A percentile compares a stretch with the other conserved stretches of the same genome.
phyloP scores from a whole-genome alignment of 2,113 vertebrate species.

The Scytalopus superciliaris region DNA sequence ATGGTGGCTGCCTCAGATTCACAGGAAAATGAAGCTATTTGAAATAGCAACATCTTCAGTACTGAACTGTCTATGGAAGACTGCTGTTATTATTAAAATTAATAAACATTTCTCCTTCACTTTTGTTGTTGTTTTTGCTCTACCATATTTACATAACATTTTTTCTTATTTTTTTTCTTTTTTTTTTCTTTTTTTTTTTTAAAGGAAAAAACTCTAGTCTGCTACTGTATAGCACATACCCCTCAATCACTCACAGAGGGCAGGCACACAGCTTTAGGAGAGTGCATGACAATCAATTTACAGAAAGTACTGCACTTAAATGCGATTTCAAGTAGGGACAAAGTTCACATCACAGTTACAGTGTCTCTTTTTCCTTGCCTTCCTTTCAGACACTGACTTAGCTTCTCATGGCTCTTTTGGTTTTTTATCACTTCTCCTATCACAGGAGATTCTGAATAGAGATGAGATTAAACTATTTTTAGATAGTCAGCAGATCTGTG shows the following conservation, averaged over 20 bases:
- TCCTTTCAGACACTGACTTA: background rate
- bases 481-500: background rate
- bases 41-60: background rate
- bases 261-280: background rate
- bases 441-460: background rate
- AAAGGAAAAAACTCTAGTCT: background rate
- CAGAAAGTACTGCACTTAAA: conserved; percentile 1
- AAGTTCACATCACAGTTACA: background rate
- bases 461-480: conserved; percentile 38
- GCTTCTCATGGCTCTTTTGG: background rate
- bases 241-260: background rate
- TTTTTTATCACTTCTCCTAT: background rate
- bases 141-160: background rate
- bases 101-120: background rate
- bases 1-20: background rate
- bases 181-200: background rate
- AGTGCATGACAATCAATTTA: background rate
- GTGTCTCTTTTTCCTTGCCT: background rate
- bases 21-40: background rate
- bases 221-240: background rate
- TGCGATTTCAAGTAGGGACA: background rate
- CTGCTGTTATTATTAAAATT: background rate
- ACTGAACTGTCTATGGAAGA: background rate
- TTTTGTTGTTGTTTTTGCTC: background rate
- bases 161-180: background rate